Percentiles rank a stretch among this genome's conserved stretches.
Evolutionary conservation across 2,888 invertebrate genomes (phyloP).

Genomic region (Acrobasis suavella): DNA sequence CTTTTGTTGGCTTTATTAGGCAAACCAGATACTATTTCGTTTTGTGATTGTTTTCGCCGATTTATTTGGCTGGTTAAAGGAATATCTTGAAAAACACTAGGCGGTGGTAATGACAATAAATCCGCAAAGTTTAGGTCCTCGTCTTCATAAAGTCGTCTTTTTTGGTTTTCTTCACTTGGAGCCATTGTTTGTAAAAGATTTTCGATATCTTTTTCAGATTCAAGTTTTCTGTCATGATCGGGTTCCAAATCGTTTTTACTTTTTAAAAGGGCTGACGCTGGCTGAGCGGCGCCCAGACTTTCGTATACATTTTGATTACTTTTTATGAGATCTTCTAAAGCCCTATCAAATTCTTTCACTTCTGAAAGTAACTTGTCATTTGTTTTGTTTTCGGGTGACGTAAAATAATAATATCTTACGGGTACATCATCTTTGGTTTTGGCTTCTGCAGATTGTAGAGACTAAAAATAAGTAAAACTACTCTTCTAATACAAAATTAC

Average conservation of each 20-base stretch:
- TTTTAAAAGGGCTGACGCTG: background rate
- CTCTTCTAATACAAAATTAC: no score
- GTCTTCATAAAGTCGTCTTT: background rate
- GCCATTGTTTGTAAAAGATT: background rate
- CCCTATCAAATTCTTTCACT: background rate
- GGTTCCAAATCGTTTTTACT: background rate
- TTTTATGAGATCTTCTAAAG: background rate
- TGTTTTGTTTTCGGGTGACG: background rate
- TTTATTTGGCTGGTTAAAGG: background rate
- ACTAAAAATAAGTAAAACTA: background rate
- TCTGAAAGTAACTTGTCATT: background rate
- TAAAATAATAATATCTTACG: background rate
- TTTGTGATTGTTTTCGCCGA: background rate
- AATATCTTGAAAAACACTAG: background rate
- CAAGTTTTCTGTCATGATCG: background rate
- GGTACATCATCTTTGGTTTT: no score
- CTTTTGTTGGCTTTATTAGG: no score
- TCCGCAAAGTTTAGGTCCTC: background rate
- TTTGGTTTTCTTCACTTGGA: constrained; percentile 1
- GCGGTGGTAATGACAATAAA: background rate
- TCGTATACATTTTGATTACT: background rate
- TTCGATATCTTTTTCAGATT: no score
- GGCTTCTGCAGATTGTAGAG: background rate
- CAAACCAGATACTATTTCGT: background rate
- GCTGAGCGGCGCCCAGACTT: background rate